A percentile compares a stretch with the other conserved stretches of the same genome.
phyloP scores from a whole-genome alignment of 2,113 vertebrate species.

The Syngnathus scovelli region DNA sequence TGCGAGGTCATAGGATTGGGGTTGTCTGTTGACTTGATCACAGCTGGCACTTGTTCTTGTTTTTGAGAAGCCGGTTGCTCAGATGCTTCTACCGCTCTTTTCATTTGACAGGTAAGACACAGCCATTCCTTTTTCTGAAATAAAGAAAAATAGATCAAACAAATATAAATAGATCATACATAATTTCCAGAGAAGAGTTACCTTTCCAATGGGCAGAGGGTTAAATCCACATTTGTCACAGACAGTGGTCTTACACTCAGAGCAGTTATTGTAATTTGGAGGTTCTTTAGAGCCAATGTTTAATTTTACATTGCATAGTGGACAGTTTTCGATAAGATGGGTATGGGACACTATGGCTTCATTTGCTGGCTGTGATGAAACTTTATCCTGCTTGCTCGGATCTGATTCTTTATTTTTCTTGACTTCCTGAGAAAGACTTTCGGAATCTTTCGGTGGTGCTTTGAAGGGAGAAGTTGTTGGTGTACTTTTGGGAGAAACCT shows the following conservation, averaged over 20 bases:
- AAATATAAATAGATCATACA: background rate
- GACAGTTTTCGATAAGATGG: slow-evolving; percentile 64
- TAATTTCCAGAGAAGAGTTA: slow-evolving; percentile 20
- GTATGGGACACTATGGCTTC: slow-evolving; percentile 1
- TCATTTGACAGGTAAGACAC: slow-evolving; percentile 93
- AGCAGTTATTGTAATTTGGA: slow-evolving; percentile 86
- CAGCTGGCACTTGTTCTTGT: slow-evolving; percentile 35
- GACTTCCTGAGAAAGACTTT: slow-evolving; percentile 38
- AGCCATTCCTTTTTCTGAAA: slow-evolving; percentile 85
- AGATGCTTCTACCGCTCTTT: slow-evolving; percentile 77
- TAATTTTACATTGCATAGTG: slow-evolving; percentile 85
- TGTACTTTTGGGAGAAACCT: slow-evolving; percentile 47
- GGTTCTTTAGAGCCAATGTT: slow-evolving; percentile 73
- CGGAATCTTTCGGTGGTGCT: slow-evolving; percentile 35
- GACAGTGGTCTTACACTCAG: slow-evolving; percentile 84
- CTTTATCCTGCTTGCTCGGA: slow-evolving; percentile 37
- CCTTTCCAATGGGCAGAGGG: slow-evolving; percentile 53
- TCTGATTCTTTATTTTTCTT: slow-evolving; percentile 36
- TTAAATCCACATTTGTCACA: slow-evolving; percentile 83
- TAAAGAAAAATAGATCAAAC: slow-evolving; percentile 1
- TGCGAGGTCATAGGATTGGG: slow-evolving; percentile 15
- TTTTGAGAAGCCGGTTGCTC: slow-evolving; percentile 57
- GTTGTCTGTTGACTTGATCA: slow-evolving; percentile 21
- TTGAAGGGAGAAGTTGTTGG: slow-evolving; percentile 51
- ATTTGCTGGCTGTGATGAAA: slow-evolving; percentile 24